Conservation (phyloP, 2,797 vertebrate species). For the Sandelia bainsii region DNA sequence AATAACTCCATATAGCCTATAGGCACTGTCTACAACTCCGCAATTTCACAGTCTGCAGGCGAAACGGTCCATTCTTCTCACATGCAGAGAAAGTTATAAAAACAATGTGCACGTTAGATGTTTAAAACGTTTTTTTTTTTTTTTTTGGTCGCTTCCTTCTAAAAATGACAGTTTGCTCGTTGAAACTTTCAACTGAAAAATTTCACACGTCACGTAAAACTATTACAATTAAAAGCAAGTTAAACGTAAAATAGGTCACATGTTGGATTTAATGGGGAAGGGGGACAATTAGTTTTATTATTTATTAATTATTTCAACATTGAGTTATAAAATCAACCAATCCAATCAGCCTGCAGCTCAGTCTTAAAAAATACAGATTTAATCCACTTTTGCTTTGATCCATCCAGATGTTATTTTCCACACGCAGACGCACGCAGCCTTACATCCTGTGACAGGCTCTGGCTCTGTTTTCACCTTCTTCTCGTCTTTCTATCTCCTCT, state of each 20-base stretch:
- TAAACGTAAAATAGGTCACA: too few relatives aligned
- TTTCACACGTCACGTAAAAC: too few relatives aligned
- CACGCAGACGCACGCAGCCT: too few relatives aligned
- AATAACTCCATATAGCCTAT: conserved; percentile 48
- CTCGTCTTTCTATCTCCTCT: not conserved
- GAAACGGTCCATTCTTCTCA: not conserved
- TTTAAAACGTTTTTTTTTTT: conserved; percentile 4
- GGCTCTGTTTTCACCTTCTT: not conserved
- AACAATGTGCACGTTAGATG: not conserved
- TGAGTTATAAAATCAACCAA: too few relatives aligned
- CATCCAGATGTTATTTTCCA: not conserved
- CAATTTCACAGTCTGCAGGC: not conserved
- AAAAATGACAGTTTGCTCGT: too few relatives aligned
- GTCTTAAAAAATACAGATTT: too few relatives aligned
- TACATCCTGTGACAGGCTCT: conserved; percentile 2
- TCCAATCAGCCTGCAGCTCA: too few relatives aligned
- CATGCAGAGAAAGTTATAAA: not conserved
- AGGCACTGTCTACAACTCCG: conserved; percentile 23
- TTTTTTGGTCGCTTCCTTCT: not conserved
- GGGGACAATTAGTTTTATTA: too few relatives aligned
- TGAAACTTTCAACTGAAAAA: too few relatives aligned
- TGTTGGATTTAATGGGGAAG: too few relatives aligned
- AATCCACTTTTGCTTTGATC: not conserved
- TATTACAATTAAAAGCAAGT: too few relatives aligned
- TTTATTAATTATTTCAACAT: too few relatives aligned